Conservation (phyloP, 2,888 invertebrate genomes). For the Leucoptera coffeella region DNA sequence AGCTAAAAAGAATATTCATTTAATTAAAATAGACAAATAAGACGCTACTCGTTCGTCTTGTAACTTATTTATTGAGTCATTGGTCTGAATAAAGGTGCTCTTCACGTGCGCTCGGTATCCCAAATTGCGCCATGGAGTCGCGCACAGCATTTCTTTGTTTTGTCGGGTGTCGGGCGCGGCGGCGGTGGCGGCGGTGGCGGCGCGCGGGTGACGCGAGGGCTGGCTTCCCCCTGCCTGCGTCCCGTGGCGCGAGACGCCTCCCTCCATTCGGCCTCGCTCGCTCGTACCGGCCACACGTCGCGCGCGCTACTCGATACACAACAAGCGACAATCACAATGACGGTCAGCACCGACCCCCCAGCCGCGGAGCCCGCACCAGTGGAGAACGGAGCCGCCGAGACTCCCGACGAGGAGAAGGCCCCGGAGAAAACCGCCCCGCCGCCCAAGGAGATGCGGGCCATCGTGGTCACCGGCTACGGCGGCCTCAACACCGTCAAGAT, state of each 20-base stretch:
- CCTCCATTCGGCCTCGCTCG: conserved; percentile 28
- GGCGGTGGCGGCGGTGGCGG: too few relatives aligned
- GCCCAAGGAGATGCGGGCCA: conserved; percentile 79
- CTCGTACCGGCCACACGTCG: conserved; percentile 24
- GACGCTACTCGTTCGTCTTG: too few relatives aligned
- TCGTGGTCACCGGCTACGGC: conserved; percentile 80
- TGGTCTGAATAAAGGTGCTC: too few relatives aligned
- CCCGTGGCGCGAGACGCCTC: conserved; percentile 36
- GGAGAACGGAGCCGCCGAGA: conserved; percentile 42
- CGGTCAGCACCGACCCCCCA: conserved; percentile 46
- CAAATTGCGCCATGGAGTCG: too few relatives aligned
- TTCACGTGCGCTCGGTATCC: too few relatives aligned
- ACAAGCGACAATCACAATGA: too few relatives aligned
- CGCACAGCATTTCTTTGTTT: too few relatives aligned
- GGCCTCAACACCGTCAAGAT: conserved; percentile 81
- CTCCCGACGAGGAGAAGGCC: conserved; percentile 47
- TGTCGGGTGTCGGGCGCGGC: too few relatives aligned
- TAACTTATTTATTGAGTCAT: too few relatives aligned
- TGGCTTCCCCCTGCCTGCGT: conserved; percentile 11
- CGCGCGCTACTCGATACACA: conserved; percentile 15
- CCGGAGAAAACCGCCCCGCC: conserved; percentile 46
- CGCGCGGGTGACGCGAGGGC: too few relatives aligned
- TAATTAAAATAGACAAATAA: too few relatives aligned
- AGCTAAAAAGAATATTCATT: too few relatives aligned
- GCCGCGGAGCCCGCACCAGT: conserved; percentile 51